Evolutionary conservation across 2,797 vertebrate species (phyloP).

Genomic region (Xyrichtys novacula): DNA sequence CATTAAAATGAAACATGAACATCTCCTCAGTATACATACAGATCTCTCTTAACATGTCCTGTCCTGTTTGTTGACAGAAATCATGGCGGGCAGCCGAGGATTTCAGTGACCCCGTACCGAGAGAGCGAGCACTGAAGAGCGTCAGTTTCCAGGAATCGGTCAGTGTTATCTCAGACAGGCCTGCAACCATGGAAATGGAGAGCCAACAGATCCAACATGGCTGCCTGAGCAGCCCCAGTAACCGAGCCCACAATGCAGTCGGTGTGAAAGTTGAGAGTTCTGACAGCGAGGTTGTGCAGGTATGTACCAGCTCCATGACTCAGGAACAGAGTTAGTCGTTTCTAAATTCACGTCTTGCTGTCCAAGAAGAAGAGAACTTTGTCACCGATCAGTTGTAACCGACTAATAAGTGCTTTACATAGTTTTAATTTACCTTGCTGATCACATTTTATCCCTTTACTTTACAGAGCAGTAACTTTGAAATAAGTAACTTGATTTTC

Average conservation of each 20-base stretch:
- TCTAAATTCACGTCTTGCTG: too few species aligned
- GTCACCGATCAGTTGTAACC: too few species aligned
- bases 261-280: constrained; percentile 86
- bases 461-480: not conserved
- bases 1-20: not conserved
- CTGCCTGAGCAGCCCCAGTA: constrained; percentile 65
- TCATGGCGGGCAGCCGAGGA: constrained; percentile 87
- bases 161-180: constrained; percentile 83
- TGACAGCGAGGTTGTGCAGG: constrained; percentile 91
- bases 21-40: not conserved
- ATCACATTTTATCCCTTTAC: too few species aligned
- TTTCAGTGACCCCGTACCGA: constrained; percentile 87
- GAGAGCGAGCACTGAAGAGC: constrained; percentile 86
- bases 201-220: constrained; percentile 89
- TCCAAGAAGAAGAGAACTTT: too few species aligned
- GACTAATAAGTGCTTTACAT: too few species aligned
- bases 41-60: constrained; percentile 16
- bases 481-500: not conserved
- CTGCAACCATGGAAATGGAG: constrained; percentile 92
- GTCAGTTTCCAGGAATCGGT: constrained; percentile 90
- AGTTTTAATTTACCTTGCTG: too few species aligned
- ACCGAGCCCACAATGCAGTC: constrained; percentile 80
- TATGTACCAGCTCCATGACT: constrained; percentile 34
- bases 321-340: too few species aligned
- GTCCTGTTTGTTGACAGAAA: constrained; percentile 85